These are phyloP conservation scores for Drosophila emarginata DNA, from an alignment of 2,888 invertebrate species.

Conservation along the genomic window DNA sequence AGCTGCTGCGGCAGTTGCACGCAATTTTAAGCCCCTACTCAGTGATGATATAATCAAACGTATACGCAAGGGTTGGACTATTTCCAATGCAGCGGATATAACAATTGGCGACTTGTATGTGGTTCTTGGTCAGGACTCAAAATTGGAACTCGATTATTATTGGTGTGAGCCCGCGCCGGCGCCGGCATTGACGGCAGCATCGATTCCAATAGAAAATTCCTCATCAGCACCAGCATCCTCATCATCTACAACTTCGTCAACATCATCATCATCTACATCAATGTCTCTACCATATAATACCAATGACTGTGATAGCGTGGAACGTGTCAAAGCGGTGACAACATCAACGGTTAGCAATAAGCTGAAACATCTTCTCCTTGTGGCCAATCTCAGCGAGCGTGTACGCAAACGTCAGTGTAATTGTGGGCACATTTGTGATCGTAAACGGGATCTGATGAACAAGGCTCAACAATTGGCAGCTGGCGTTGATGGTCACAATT, in stretches of 20 bases:
- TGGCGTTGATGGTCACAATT: not conserved
- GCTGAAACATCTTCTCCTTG: conserved; percentile 81
- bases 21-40: conserved; percentile 79
- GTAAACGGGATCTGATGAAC: conserved; percentile 63
- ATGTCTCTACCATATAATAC: conserved; percentile 68
- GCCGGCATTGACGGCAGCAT: conserved; percentile 26
- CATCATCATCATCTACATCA: conserved; percentile 33
- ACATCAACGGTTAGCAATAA: conserved; percentile 78
- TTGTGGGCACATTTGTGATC: conserved; percentile 81
- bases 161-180: conserved; percentile 85
- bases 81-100: conserved; percentile 88
- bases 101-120: conserved; percentile 95
- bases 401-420: conserved; percentile 80
- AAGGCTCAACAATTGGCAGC: conserved; percentile 45
- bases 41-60: conserved; percentile 80
- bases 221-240: conserved; percentile 13
- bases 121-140: conserved; percentile 89
- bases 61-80: conserved; percentile 89
- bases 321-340: conserved; percentile 68
- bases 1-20: conserved; percentile 56
- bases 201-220: conserved; percentile 2
- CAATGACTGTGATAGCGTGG: conserved; percentile 73
- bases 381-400: conserved; percentile 81
- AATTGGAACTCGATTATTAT: conserved; percentile 90
- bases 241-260: conserved; percentile 23